phyloP scores from a whole-genome alignment of 1,140 invertebrate genomes.

The Wasmannia auropunctata region DNA sequence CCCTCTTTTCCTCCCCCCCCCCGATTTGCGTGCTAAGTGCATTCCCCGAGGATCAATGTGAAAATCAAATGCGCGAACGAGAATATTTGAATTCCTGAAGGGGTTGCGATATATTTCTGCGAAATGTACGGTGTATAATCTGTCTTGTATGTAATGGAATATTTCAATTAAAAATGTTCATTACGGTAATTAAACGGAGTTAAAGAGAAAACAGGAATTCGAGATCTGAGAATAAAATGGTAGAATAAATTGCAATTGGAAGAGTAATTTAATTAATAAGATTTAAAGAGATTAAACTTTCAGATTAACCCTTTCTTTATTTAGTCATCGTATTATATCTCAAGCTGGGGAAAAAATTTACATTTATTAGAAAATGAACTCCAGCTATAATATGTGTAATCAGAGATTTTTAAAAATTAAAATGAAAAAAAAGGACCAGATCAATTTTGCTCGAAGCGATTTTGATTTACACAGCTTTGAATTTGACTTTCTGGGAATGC shows the following conservation, averaged over 20 bases:
- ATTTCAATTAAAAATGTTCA: neutral
- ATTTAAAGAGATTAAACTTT: neutral
- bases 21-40: constrained; percentile 36
- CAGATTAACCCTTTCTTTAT: neutral
- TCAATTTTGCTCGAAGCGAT: neutral
- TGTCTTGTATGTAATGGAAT: neutral
- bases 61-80: neutral
- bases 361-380: neutral
- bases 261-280: neutral
- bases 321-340: neutral
- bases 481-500: constrained; percentile 12
- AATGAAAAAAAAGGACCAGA: too few species aligned
- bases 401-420: neutral
- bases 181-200: neutral
- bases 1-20: too few species aligned
- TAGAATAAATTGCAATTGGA: neutral
- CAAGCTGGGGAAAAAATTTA: neutral
- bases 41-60: constrained; percentile 11
- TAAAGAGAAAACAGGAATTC: neutral
- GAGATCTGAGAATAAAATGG: neutral
- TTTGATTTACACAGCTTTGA: constrained; percentile 7
- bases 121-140: neutral
- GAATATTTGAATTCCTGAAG: neutral
- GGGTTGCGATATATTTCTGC: neutral
- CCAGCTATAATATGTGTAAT: neutral